Evolutionary conservation across 1,140 invertebrate genomes (phyloP), one percentile per base, ranked within the genome.

Genomic region (Oryctes rhinoceros): DNA sequence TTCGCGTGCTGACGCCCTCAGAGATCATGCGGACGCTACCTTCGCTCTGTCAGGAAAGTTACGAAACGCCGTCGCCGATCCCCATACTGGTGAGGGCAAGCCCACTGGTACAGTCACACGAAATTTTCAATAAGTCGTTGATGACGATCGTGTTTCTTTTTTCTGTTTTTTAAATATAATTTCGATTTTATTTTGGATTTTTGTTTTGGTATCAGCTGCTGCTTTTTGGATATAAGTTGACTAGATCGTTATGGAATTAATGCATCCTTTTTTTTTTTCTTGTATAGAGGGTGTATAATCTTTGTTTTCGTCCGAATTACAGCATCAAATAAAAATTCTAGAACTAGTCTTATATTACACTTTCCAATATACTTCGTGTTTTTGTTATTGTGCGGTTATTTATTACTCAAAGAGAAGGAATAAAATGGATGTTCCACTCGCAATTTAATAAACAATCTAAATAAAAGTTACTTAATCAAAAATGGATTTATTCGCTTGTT

Each of bases 11-110:
- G 87, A 95, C 94, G 85, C 94, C 94, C 83, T 94, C 93, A 84
- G 94, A 95, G 91, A 95, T 95, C 87, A 95, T 95, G 94, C 92
- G 93, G 90, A 95, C 94, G 87, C 92, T 95, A 88, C 94, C 94
- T 87, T 94, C 93, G 88, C 91, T 95, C 88, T 88, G 88, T 89
- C 92, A 93, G 90, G 92, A 93, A 89, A 90, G 89, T 87, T 92
- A 92, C 89, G 91, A 92, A 88, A 88, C 90, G 87, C 87, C 88
- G 86, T 37, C 65, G 35, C 24, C 65, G 20, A 30, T 71, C 65
- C 65, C 65, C 20, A 71, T 71, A 71, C 24, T 71, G 53, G 53
- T 59, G 53, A 59, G 53, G 53, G 53, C 53, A 18, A 59, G 53
- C 53, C 53, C 53, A n/a, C 53, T 59, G 53, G 53, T 59, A 59